Evolutionary conservation across 2,113 vertebrate genomes (phyloP), one percentile per base, ranked within the genome.

Genomic region (Catharus bicknelli): DNA sequence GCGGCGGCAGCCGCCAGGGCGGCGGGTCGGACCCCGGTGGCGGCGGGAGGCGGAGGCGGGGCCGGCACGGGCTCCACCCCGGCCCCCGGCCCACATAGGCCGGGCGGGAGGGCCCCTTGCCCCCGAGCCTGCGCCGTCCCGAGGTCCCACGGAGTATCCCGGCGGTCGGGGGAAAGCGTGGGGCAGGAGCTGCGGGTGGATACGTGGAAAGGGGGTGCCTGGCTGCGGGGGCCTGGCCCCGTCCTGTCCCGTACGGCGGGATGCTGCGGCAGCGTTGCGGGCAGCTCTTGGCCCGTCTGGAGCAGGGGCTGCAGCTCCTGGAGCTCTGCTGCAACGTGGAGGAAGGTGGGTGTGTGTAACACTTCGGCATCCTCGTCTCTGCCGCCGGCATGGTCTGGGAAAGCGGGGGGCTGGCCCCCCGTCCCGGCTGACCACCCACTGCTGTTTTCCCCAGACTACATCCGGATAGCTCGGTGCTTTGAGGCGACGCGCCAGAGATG

Each of bases 401-500:
- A 19, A 25, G 21, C 11, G 32, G 23, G 20, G 19, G 19, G 16
- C 18, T 16, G 20, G 5, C 1, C 9, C 17, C 26, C 29, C 21
- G 11, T 25, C 23, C n/a, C 1, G 9, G 23, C 59, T 68, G 84
- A 7, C 25, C 58, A 22, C 27, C 27, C 9, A 1, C 19, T 51
- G 48, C 29, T 36, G 38, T 57, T 62, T 20, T 45, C 47, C 34
- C 3, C 94, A 98, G 98, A 97, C 48, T 94, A 95, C 9, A 78
- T 98, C 9, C 96, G 96, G 25, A 87, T 98, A 7, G 94, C 96
- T 58, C 96, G 59, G 38, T 95, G 93, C 93, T 96, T 98, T 4
- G 98, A 99, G 94, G 81, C 32, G 0, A 90, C 90, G 4, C 97
- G 98, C 77, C 98, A 95, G 90, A 95, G 76, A 42, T 99, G 98